Evolutionary conservation across 2,113 vertebrate genomes (phyloP).

Genomic region (Percina caprodes): DNA sequence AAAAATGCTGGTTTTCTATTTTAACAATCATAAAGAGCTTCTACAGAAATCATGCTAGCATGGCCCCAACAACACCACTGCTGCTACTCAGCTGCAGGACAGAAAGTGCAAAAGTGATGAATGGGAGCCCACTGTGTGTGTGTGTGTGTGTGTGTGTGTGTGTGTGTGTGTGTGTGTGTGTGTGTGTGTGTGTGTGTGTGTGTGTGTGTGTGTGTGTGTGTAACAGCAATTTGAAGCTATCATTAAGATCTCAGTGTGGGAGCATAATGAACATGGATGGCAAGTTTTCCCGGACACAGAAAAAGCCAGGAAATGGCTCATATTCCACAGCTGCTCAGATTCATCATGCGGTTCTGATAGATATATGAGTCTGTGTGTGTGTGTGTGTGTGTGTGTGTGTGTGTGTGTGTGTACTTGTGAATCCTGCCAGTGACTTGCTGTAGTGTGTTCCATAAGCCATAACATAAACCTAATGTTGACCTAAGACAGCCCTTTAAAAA

Average conservation of each 20-base stretch:
- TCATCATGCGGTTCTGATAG: slow-evolving; percentile 32
- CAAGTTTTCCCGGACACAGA: slow-evolving; percentile 22
- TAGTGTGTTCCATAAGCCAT: neutral
- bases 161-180: slow-evolving; percentile 18
- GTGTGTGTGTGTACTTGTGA: slow-evolving; percentile 13
- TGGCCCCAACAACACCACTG: neutral
- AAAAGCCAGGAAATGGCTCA: slow-evolving; percentile 40
- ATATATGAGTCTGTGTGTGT: slow-evolving; percentile 27
- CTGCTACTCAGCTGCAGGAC: neutral
- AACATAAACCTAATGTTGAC: neutral
- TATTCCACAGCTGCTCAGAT: slow-evolving; percentile 44
- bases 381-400: slow-evolving; percentile 28
- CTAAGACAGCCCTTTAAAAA: neutral
- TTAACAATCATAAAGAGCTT: neutral
- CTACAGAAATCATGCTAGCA: neutral
- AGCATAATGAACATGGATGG: slow-evolving; percentile 19
- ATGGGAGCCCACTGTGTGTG: neutral
- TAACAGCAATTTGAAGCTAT: slow-evolving; percentile 26
- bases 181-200: slow-evolving; percentile 26
- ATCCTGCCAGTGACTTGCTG: neutral
- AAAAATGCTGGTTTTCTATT: neutral
- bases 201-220: slow-evolving; percentile 27
- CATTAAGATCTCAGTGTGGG: slow-evolving; percentile 42
- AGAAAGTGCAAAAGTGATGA: neutral
- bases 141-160: slow-evolving; percentile 19